These are phyloP conservation scores for Ophion ventricosus DNA, from an alignment of 2,888 invertebrate genomes.

Conservation along the genomic window DNA sequence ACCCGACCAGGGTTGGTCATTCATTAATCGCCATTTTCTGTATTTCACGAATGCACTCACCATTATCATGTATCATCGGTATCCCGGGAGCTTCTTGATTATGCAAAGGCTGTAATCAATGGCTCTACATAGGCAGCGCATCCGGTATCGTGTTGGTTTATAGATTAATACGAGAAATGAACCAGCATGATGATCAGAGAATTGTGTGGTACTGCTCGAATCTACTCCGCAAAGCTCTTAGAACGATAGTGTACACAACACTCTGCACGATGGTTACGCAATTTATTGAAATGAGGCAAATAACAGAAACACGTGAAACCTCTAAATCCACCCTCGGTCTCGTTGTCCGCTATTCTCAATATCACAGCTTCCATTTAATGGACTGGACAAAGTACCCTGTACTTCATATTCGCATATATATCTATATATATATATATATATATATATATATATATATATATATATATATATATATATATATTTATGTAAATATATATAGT, in stretches of 20 bases:
- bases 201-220: background rate
- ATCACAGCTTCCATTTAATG: constrained; percentile 40
- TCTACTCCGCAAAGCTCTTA: background rate
- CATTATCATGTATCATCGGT: background rate
- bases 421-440: too few species aligned
- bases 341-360: constrained; percentile 27
- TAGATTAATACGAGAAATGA: constrained; percentile 8
- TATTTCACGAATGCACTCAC: background rate
- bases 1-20: background rate
- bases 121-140: background rate
- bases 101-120: constrained; percentile 19
- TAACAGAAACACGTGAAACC: constrained; percentile 38
- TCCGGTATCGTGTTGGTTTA: background rate
- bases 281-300: constrained; percentile 44
- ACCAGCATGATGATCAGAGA: constrained; percentile 14
- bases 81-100: constrained; percentile 12
- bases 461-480: too few species aligned
- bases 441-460: too few species aligned
- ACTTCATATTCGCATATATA: constrained; percentile 40
- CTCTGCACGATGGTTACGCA: constrained; percentile 13
- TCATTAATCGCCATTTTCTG: background rate
- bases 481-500: too few species aligned
- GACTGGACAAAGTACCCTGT: constrained; percentile 41
- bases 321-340: constrained; percentile 4
- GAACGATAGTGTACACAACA: background rate